Conservation (phyloP, 2,888 invertebrate species). For the Netelia fuscicornis region DNA sequence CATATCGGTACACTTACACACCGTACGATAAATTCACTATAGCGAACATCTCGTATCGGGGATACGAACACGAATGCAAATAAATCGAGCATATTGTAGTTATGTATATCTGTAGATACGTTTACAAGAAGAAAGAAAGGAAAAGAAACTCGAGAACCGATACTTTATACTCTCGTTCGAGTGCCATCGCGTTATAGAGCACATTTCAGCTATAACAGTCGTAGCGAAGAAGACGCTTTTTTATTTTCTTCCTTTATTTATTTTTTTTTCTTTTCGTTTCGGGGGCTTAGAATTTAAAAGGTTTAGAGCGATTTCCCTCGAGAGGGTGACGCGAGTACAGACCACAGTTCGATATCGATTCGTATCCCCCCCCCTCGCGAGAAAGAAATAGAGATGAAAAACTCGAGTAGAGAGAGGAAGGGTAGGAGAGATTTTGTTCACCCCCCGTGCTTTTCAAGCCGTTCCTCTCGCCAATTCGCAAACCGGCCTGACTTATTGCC, state of each 20-base stretch:
- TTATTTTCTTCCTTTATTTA: conserved; percentile 57
- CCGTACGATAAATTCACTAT: conserved; percentile 10
- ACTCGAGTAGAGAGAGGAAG: conserved; percentile 30
- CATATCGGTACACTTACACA: conserved; percentile 60
- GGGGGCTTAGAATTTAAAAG: conserved; percentile 82
- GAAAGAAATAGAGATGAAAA: conserved; percentile 41
- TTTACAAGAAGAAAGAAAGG: conserved; percentile 32
- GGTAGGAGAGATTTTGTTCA: conserved; percentile 52
- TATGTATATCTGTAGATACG: background rate
- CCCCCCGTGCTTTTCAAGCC: conserved; percentile 57
- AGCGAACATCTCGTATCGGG: background rate
- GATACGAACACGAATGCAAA: conserved; percentile 61
- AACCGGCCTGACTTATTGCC: conserved; percentile 75
- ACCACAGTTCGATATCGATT: conserved; percentile 75
- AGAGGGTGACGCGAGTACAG: conserved; percentile 76
- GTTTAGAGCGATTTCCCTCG: conserved; percentile 84
- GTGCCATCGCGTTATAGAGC: conserved; percentile 63
- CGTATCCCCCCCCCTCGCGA: conserved; percentile 34
- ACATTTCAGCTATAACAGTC: conserved; percentile 67
- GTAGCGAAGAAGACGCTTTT: conserved; percentile 62
- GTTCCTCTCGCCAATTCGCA: conserved; percentile 58
- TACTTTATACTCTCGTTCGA: conserved; percentile 64
- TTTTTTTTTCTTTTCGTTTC: conserved; percentile 69
- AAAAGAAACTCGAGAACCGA: conserved; percentile 58
- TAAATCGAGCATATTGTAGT: conserved; percentile 53